phyloP scores from a whole-genome alignment of 2,797 vertebrate species.

The Darevskia nairensis region DNA sequence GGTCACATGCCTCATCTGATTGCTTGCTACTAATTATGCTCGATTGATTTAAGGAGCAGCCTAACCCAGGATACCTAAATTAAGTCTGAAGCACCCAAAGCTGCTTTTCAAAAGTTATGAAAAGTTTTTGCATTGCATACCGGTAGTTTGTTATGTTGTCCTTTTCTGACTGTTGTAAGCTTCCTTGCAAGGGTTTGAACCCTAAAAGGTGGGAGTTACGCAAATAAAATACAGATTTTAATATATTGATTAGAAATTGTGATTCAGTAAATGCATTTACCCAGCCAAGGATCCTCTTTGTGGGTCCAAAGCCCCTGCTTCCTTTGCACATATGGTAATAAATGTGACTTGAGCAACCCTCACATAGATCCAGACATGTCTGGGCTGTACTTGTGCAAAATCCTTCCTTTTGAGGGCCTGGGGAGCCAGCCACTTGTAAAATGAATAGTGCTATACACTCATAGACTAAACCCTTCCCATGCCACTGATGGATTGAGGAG shows the following conservation, averaged over 20 bases:
- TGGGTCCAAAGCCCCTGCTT: background rate
- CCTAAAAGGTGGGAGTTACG: background rate
- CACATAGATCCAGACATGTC: background rate
- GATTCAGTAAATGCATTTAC: background rate
- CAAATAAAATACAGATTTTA: background rate
- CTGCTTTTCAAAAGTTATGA: background rate
- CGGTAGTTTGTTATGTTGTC: background rate
- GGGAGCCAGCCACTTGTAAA: background rate
- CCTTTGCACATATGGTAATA: background rate
- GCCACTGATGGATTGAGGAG: background rate
- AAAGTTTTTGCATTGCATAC: background rate
- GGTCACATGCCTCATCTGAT: slow-evolving; percentile 48
- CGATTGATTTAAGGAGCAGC: background rate
- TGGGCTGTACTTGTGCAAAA: background rate
- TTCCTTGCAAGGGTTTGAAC: background rate
- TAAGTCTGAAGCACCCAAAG: background rate
- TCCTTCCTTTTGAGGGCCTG: background rate
- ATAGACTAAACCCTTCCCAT: background rate
- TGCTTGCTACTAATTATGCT: slow-evolving; percentile 26
- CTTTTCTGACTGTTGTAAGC: background rate
- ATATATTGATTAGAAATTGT: background rate
- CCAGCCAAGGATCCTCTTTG: background rate
- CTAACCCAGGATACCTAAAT: background rate
- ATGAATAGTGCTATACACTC: background rate
- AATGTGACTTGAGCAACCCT: too few relatives aligned